Evolutionary conservation across 2,113 vertebrate genomes (phyloP), one percentile per base, ranked within the genome.

Genomic region (Dicrurus megarhynchus): DNA sequence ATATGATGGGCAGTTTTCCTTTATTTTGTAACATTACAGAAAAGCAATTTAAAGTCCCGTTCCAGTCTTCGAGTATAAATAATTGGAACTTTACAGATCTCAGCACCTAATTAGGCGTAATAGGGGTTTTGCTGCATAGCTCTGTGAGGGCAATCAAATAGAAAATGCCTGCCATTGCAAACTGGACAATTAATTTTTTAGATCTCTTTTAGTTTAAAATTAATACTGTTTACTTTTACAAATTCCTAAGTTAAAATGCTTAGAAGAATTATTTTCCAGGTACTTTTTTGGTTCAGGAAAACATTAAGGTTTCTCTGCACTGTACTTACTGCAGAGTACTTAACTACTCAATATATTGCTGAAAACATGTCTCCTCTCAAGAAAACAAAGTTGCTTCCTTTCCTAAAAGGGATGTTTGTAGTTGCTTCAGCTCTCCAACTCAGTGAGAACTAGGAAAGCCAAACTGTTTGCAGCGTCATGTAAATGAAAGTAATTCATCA

Each of bases 41-140:
- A 90, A 92, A 95, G n/a, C 73, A 92, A 90, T 89, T 89, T 94
- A 32, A 83, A 95, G 69, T 88, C 59, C 52, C 49, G 83, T 94
- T 97, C 67, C 70, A 79, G 37, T 88, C 57, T 95, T 47, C 32
- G 63, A 74, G 47, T 87, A 87, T 96, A 93, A 96, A 91, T 96
- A 93, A 94, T 84, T 95, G 78, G 88, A 95, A 74, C 44, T 86
- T 20, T 81, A 84, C 41, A 90, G 75, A 73, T 57, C 73, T 95
- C 39, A 76, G 41, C 37, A 96, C 52, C 84, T 92, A 96, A 95
- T 97, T 97, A 95, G 37, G 87, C 42, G 32, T 93, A 94, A 88
- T 81, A 88, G 49, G 13, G 6, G 20, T 94, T 96, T 90, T 94
- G 49, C 77, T 81, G 50, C 64, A 89, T 84, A 77, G 33, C 24